Percentiles rank a stretch among this genome's conserved stretches.
Evolutionary conservation across 2,888 invertebrate genomes (phyloP).

Genomic region (Nephrotoma flavescens): DNA sequence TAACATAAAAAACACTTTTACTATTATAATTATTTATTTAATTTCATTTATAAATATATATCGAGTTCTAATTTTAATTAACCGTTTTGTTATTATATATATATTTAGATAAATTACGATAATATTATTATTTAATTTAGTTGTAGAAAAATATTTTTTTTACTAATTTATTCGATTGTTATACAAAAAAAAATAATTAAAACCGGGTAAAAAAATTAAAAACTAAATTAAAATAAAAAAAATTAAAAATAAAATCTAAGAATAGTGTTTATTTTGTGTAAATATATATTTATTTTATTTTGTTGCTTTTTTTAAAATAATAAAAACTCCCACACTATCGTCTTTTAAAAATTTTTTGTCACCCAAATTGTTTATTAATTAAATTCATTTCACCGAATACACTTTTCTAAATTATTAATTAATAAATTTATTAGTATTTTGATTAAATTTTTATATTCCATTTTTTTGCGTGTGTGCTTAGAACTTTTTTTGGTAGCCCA

Average conservation of each 20-base stretch:
- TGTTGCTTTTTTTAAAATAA: background rate
- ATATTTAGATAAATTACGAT: background rate
- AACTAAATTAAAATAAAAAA: background rate
- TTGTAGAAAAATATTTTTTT: background rate
- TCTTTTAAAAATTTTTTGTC: conserved; percentile 5
- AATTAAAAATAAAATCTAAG: conserved; percentile 1
- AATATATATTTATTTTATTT: background rate
- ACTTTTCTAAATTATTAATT: conserved; percentile 15
- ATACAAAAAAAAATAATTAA: background rate
- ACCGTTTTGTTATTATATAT: background rate
- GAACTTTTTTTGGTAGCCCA: background rate
- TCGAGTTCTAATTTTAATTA: background rate
- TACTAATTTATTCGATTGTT: background rate
- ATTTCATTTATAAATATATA: background rate
- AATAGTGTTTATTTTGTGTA: background rate
- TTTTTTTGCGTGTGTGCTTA: conserved; percentile 6
- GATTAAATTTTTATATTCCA: conserved; percentile 8
- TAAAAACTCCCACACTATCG: conserved; percentile 1
- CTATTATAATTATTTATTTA: background rate
- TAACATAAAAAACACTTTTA: background rate
- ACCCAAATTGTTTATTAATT: conserved; percentile 6
- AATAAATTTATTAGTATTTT: conserved; percentile 13
- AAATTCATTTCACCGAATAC: conserved; percentile 21
- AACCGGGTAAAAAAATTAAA: background rate
- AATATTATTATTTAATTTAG: background rate